Percentiles rank a stretch among this genome's conserved stretches.
Evolutionary conservation across 2,113 vertebrate genomes (phyloP).

Genomic region (Heptranchias perlo): DNA sequence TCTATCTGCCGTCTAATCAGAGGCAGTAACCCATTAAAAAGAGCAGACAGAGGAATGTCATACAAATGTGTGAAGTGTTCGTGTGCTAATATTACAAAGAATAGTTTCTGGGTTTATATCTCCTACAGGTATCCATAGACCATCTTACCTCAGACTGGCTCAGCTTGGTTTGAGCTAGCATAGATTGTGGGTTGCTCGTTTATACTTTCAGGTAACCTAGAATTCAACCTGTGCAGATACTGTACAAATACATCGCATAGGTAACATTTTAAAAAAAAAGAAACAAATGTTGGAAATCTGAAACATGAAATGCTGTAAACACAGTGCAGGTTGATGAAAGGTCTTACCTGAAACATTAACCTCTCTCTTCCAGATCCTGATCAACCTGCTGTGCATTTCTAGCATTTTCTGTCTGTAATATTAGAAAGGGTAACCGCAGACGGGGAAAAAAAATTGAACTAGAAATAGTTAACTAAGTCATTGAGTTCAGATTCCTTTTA

Average conservation of each 20-base stretch:
- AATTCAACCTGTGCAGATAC: neutral
- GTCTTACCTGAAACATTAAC: constrained; percentile 8
- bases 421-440: neutral
- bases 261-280: neutral
- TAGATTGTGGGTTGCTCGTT: neutral
- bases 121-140: neutral
- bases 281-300: neutral
- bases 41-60: neutral
- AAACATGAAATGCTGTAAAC: neutral
- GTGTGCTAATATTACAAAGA: neutral
- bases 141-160: neutral
- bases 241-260: neutral
- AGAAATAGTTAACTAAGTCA: constrained; percentile 3
- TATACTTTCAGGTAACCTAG: neutral
- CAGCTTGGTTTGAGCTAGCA: neutral
- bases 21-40: neutral
- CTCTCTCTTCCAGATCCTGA: neutral
- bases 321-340: too few relatives aligned
- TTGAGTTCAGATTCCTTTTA: neutral
- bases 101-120: neutral
- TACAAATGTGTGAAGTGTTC: neutral
- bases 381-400: neutral
- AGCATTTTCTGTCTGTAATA: neutral
- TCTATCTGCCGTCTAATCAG: neutral
- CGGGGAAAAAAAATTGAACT: neutral